These are phyloP conservation scores for Crocodylus rhombifer DNA, from an alignment of 2,797 vertebrate species.

Conservation along the genomic window DNA sequence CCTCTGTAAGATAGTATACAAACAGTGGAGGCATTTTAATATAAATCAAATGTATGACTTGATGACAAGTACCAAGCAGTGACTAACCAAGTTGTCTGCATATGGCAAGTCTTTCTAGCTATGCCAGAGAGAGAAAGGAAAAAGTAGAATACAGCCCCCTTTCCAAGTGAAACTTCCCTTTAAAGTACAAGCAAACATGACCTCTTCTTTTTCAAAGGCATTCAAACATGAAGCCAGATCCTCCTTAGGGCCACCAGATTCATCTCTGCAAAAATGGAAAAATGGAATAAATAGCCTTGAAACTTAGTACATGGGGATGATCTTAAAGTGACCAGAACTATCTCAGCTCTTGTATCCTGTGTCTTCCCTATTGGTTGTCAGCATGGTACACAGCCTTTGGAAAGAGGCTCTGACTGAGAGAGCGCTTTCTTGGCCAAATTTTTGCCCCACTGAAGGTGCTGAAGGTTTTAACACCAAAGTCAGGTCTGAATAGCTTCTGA, in stretches of 20 bases:
- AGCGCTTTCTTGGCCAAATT: neutral
- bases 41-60: neutral
- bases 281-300: neutral
- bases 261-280: neutral
- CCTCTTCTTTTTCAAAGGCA: neutral
- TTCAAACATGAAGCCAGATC: neutral
- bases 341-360: fast-evolving
- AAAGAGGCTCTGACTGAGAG: neutral
- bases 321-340: neutral
- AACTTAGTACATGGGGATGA: neutral
- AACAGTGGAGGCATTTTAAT: neutral
- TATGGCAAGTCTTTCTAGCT: neutral
- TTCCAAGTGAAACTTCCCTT: neutral
- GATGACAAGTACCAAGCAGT: neutral
- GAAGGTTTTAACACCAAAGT: neutral
- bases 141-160: neutral
- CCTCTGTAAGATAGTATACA: neutral
- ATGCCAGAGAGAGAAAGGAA: neutral
- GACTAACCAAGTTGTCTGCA: neutral
- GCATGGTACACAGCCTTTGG: neutral
- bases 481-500: neutral
- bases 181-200: neutral
- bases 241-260: neutral
- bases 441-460: fast-evolving
- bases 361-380: neutral